Base-by-base conservation (phyloP, 2,797 vertebrate genomes). In the Enteromius afrohamiltoni region DNA sequence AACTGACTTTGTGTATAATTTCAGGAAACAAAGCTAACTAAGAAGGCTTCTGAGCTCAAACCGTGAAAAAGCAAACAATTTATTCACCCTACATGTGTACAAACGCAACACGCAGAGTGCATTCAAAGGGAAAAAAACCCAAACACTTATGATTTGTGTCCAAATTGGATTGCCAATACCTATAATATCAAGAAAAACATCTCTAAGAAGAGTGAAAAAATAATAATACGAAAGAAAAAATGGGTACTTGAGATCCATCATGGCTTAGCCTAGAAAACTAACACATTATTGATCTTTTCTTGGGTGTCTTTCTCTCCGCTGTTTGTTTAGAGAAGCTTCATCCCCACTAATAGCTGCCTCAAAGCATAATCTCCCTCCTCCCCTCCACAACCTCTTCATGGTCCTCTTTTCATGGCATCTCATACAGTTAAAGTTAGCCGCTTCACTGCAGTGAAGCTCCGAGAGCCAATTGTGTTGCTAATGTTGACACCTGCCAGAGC, bases 401-500 rank as follows among this genome's bases (percentile, higher is more conserved):
- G 87, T 88, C 85, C 81, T 91, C 89, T 90, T 92, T 93, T 93
- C 91, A 93, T 86, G 16, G 10, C 76, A 89, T 85, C 90, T 92
- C 91, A 90, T 85, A 94, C 92, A 94, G 92, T 92, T 93, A 89
- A 88, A 91, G 91, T 94, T 93, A 92, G 92, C 91, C 91, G 87
- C 89, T 85, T 89, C 88, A 82, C 91, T 91, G 84, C 91, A 90
- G 91, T 89, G 90, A 86, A 80, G 86, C 90, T 91, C 88, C 83
- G 89, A 73, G 90, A 90, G 90, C 89, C 89, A 88, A 95, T 95
- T 94, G 94, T 94, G 85, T 94, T 94, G 94, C 92, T 95, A 94
- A 95, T 95, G 93, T 93, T 93, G 94, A 95, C 95, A 95, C 94
- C 95, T 95, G 93, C 94, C 93, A 94, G 92, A 94, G 91, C 88